Evolutionary conservation across 2,888 invertebrate species (phyloP).

Genomic region (Dichetophora obliterata): DNA sequence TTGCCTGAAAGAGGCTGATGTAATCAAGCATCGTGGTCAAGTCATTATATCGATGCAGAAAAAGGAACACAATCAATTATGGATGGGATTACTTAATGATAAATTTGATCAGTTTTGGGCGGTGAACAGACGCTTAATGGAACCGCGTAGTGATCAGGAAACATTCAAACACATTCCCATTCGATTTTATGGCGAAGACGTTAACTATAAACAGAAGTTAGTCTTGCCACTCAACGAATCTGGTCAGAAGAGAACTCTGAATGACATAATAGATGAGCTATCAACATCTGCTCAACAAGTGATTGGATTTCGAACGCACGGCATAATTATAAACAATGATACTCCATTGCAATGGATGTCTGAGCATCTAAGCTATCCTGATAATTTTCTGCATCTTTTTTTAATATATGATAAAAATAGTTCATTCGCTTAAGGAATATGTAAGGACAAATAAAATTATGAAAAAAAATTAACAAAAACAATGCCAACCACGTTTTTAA

Average conservation of each 20-base stretch:
- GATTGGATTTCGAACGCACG: constrained; percentile 89
- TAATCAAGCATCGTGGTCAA: constrained; percentile 93
- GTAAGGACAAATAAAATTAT: too few relatives aligned
- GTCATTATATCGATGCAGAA: constrained; percentile 93
- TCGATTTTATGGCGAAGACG: constrained; percentile 79
- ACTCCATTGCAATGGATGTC: constrained; percentile 97
- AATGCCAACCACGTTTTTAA: too few relatives aligned
- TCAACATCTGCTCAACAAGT: constrained; percentile 67
- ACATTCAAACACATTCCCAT: constrained; percentile 92
- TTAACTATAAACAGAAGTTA: constrained; percentile 66
- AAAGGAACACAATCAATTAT: constrained; percentile 96
- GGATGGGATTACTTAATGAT: constrained; percentile 94
- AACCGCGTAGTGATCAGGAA: constrained; percentile 82
- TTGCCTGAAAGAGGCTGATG: constrained; percentile 97
- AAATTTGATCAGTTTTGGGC: constrained; percentile 99
- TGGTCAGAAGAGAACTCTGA: constrained; percentile 67
- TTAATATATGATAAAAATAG: constrained; percentile 64
- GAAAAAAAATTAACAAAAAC: too few relatives aligned
- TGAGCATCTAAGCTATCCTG: constrained; percentile 97
- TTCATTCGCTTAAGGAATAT: too few relatives aligned
- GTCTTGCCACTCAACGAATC: constrained; percentile 63
- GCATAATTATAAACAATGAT: constrained; percentile 86
- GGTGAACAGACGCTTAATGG: constrained; percentile 95
- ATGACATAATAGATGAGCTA: constrained; percentile 66
- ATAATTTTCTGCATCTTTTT: constrained; percentile 96